A percentile compares a stretch with the other conserved stretches of the same genome.
These are phyloP conservation scores for Salvelinus fontinalis DNA, from an alignment of 2,113 vertebrate genomes.

Conservation along the genomic window DNA sequence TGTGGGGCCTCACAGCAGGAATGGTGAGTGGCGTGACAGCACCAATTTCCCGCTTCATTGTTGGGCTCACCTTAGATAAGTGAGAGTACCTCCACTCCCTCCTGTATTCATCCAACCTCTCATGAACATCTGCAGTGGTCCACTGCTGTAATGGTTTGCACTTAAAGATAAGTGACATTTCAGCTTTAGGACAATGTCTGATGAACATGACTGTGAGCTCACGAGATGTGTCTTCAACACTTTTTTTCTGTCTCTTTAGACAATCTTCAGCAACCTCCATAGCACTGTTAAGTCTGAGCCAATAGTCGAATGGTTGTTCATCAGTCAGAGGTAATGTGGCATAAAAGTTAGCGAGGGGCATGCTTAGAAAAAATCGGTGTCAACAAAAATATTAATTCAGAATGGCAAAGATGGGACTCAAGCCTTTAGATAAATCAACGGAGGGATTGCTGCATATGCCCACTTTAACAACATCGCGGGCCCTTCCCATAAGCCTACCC, in stretches of 20 bases:
- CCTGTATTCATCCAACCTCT: conserved; percentile 17
- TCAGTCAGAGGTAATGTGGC: neutral
- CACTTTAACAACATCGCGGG: conserved; percentile 18
- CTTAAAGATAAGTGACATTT: too few species aligned
- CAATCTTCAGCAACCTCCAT: conserved; percentile 31
- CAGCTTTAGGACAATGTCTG: too few species aligned
- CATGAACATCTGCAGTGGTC: conserved; percentile 11
- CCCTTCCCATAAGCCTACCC: conserved; percentile 16
- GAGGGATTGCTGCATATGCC: conserved; percentile 16
- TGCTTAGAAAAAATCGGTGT: conserved; percentile 14
- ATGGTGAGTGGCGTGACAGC: neutral
- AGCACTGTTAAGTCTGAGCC: conserved; percentile 29
- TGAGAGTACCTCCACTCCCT: neutral
- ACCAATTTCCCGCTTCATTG: neutral
- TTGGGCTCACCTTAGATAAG: too few species aligned
- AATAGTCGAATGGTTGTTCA: conserved; percentile 25
- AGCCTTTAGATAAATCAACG: neutral
- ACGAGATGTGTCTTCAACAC: too few species aligned
- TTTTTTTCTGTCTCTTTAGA: conserved; percentile 21
- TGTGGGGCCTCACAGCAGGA: too few species aligned
- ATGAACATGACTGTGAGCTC: too few species aligned
- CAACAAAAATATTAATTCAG: conserved; percentile 19
- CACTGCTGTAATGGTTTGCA: too few species aligned
- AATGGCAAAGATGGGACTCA: conserved; percentile 14
- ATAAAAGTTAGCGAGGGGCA: conserved; percentile 15